Base-by-base conservation (phyloP, 1,140 invertebrate species). In the Aphidius gifuensis region DNA sequence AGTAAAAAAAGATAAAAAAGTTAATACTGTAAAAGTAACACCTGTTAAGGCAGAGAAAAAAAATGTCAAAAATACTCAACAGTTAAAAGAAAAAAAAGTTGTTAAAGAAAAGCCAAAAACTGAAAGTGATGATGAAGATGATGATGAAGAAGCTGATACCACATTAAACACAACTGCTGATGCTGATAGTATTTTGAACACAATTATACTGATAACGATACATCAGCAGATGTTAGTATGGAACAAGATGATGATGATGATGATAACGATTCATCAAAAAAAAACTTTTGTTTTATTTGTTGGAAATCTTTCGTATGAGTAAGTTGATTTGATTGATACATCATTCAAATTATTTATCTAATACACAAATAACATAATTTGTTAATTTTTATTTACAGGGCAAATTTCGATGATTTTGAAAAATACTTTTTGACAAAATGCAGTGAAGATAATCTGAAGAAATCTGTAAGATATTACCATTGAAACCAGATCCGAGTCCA, bases 201-300 rank as follows among this genome's bases (percentile, higher is more conserved):
- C 55, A 7, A 16, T 43, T 5, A 38, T 39, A 5, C 47, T 57
- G 21, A 23, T 7, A 7, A 53, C 54, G 40, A 39, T 53, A 16
- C 39, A 62, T 9, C 49, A 40, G 45, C 61, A 64, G 47, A 60
- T 11, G 60, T 64, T 43, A 59, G 48, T 6, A 46, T 21, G 45
- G 56, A 62, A 40, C 50, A 59, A 39, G 62, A 66, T 9, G 55
- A 57, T 54, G 61, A 60, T 50, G 58, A 62, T 45, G 65, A 64
- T 3, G 58, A 67, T 38, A 64, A 83, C 3, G 8, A 39, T 0
- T 60, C 82, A 84, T 59, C 83, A 48, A 82, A 85, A 68, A 76
- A 83, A 2, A 80, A 83, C 66, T 74, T 82, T 74, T 63, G 79
- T 83, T 56, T 67, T 84, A 11, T 83, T 81, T 66, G 78, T 84